Conservation (phyloP, 2,888 invertebrate genomes). For the Alviniconcha strummeri region DNA sequence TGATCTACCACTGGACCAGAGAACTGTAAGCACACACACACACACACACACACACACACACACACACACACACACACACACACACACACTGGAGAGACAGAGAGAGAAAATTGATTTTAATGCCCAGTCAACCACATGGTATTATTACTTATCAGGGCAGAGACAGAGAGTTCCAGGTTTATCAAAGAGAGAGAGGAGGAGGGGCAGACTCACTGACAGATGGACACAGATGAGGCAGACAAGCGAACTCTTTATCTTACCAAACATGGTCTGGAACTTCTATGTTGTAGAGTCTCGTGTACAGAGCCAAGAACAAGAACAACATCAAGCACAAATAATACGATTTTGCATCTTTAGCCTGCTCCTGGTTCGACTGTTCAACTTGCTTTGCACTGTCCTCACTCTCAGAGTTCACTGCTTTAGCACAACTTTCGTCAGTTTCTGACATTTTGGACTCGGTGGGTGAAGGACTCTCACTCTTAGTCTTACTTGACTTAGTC, state of each 20-base stretch:
- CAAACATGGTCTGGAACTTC: constrained; percentile 95
- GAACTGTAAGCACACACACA: too few relatives aligned
- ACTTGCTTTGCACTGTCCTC: neutral
- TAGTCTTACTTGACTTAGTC: neutral
- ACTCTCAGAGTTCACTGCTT: neutral
- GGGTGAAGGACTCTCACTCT: neutral
- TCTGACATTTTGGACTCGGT: too few relatives aligned
- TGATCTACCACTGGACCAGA: too few relatives aligned
- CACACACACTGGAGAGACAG: too few relatives aligned
- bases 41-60: too few relatives aligned
- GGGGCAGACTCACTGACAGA: neutral
- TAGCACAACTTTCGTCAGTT: too few relatives aligned
- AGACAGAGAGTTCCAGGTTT: too few relatives aligned
- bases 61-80: too few relatives aligned
- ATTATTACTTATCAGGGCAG: too few relatives aligned
- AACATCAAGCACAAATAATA: constrained; percentile 45
- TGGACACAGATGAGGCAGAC: neutral
- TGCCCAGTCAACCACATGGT: too few relatives aligned
- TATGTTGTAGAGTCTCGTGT: constrained; percentile 91
- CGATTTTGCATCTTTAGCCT: constrained; percentile 12
- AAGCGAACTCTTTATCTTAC: constrained; percentile 76
- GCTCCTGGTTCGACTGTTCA: neutral
- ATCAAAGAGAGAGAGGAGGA: too few relatives aligned
- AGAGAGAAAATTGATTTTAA: too few relatives aligned
- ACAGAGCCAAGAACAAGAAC: constrained; percentile 77